Conservation (phyloP, 2,797 vertebrate species). For the Spea hammondii region DNA sequence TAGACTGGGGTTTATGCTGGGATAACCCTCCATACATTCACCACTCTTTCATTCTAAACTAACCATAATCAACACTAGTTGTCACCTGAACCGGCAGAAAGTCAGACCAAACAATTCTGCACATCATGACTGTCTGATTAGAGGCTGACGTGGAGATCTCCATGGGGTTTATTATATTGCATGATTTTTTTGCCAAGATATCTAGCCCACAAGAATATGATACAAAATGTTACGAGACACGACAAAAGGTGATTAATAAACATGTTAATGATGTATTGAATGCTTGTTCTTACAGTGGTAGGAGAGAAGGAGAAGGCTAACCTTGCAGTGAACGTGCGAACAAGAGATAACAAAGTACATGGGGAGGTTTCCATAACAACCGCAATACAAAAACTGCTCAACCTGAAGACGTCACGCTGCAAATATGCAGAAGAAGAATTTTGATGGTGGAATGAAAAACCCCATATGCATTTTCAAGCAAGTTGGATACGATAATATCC, state of each 20-base stretch:
- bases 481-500: not conserved
- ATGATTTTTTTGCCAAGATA: no score
- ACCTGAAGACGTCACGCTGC: slow-evolving; percentile 74
- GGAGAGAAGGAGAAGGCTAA: slow-evolving; percentile 90
- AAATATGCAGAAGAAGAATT: slow-evolving; percentile 86
- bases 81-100: no score
- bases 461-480: not conserved
- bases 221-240: no score
- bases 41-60: no score
- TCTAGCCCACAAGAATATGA: no score
- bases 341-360: slow-evolving; percentile 91
- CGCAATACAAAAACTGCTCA: slow-evolving; percentile 78
- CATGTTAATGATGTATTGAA: not conserved
- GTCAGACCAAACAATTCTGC: no score
- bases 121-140: no score
- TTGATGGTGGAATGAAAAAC: slow-evolving; percentile 52
- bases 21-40: no score
- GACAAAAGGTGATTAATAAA: not conserved
- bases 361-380: slow-evolving; percentile 78
- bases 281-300: slow-evolving; percentile 77
- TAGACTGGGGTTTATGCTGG: no score
- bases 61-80: no score
- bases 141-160: no score
- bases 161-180: no score
- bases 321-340: slow-evolving; percentile 83